Percentiles rank a stretch among this genome's conserved stretches.
These are phyloP conservation scores for Hydrocynus forskahlii DNA, from an alignment of 2,797 vertebrate species.

Conservation along the genomic window DNA sequence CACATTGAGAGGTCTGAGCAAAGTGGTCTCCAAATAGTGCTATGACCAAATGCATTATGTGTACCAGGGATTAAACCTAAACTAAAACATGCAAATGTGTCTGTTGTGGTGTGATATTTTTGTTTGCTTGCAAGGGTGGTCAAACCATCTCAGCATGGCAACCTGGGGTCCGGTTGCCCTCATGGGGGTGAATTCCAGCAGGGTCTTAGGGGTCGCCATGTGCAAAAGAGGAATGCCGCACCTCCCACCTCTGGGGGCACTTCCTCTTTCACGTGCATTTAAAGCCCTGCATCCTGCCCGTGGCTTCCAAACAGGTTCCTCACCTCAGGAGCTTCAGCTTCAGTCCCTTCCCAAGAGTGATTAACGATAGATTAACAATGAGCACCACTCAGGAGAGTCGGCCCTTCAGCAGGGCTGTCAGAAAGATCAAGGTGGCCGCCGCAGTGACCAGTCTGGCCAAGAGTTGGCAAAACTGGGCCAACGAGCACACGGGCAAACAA, in stretches of 20 bases:
- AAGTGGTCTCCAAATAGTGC: constrained; percentile 5
- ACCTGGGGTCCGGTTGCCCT: constrained; percentile 49
- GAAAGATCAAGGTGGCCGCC: constrained; percentile 75
- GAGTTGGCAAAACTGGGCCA: constrained; percentile 82
- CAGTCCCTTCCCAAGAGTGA: not conserved
- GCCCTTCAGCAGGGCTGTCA: constrained; percentile 67
- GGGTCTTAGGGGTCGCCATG: constrained; percentile 51
- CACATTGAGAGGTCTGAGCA: constrained; percentile 14
- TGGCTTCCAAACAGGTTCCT: constrained; percentile 32
- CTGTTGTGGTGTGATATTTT: constrained; percentile 32
- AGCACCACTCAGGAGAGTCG: constrained; percentile 61
- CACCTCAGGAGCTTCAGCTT: constrained; percentile 2
- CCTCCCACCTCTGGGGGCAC: constrained; percentile 37
- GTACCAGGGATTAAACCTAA: constrained; percentile 12
- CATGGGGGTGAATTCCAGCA: constrained; percentile 49
- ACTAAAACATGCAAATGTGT: constrained; percentile 24
- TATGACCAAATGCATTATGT: not conserved
- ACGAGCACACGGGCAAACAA: constrained; percentile 67
- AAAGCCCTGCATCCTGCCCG: constrained; percentile 28
- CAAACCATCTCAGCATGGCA: constrained; percentile 30
- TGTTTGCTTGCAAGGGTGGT: constrained; percentile 25
- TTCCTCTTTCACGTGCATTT: constrained; percentile 57
- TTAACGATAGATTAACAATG: constrained; percentile 58
- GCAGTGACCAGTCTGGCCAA: constrained; percentile 75
- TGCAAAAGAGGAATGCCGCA: constrained; percentile 56